Base-by-base conservation (phyloP, 1,140 invertebrate species). In the Eriosoma lanigerum region DNA sequence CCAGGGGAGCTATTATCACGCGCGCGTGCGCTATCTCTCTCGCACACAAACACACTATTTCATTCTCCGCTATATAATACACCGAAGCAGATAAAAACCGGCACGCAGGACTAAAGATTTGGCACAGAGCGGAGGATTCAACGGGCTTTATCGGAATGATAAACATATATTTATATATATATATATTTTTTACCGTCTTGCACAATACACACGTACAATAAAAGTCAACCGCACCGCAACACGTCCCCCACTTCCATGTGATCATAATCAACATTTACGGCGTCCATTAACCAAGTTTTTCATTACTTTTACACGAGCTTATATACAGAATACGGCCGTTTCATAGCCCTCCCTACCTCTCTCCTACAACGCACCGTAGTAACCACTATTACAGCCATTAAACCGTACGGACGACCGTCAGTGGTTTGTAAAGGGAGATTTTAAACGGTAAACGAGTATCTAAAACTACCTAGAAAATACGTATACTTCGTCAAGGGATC, bases 191-290 rank as follows among this genome's bases (percentile, higher is more conserved):
- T 72, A 50, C 68, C 68, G n/a, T 50, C 56, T 12, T 12, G 24
- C 56, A 21, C 13, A 29, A 8, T 24, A 24, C 29, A 29, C 12
- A 17, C 54, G 32, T 38, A 60, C 73, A 46, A 76, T 76, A 76
- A 76, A 76, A 76, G 73, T 76, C 73, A 13, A n/a, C 26, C 48
- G 21, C 15, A 19, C 21, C 2, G 9, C 24, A 26, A 46, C 24
- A 15, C 48, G 17, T 29, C 5, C 24, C 2, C 13, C 24, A n/a
- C 9, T 12, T 72, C 56, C 21, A 13, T 26, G 24, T 26, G 19
- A 9, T 19, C 19, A 54, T 76, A 76, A 76, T 76, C 73, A 76
- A 76, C 73, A 76, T 76, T 76, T 76, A 76, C 73, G 73, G 73
- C 54, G 32, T 58, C 73, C 73, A 76, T 76, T 76, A 76, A 54